A percentile compares a stretch with the other conserved stretches of the same genome.
These are phyloP conservation scores for Andrena praecox DNA, from an alignment of 2,888 invertebrate genomes.

Conservation along the genomic window DNA sequence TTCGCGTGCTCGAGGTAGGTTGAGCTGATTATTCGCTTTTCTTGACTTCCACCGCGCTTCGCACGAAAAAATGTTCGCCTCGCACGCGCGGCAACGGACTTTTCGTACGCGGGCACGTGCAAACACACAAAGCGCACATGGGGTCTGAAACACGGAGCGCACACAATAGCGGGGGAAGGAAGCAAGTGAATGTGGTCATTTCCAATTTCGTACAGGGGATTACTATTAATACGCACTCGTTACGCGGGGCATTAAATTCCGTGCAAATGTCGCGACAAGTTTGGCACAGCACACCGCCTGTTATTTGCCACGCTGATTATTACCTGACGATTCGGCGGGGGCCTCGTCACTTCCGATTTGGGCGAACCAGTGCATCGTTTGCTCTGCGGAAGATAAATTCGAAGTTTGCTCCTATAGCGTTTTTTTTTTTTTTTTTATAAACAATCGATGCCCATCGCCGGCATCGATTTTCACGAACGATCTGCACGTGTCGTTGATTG, in stretches of 20 bases:
- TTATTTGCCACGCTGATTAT: constrained; percentile 66
- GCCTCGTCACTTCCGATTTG: constrained; percentile 80
- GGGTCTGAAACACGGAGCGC: background rate
- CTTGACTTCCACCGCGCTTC: too few relatives aligned
- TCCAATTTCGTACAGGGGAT: constrained; percentile 55
- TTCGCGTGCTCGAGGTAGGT: too few relatives aligned
- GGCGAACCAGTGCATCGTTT: constrained; percentile 84
- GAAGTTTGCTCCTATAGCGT: constrained; percentile 45
- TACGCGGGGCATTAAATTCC: constrained; percentile 45
- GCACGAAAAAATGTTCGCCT: too few relatives aligned
- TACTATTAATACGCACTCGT: constrained; percentile 60
- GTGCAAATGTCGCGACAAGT: constrained; percentile 49
- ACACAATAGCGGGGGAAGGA: background rate
- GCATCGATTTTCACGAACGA: background rate
- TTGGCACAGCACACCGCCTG: constrained; percentile 50
- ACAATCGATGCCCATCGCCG: background rate
- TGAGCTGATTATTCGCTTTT: too few relatives aligned
- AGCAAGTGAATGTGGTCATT: constrained; percentile 47
- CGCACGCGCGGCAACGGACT: background rate
- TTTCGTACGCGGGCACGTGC: constrained; percentile 4
- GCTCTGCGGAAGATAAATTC: constrained; percentile 77
- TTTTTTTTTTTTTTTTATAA: background rate
- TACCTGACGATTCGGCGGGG: constrained; percentile 79
- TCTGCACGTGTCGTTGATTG: background rate
- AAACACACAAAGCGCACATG: constrained; percentile 5